Evolutionary conservation across 30 jellyfish, hydroid and myxozoan species (phyloP).

Genomic region (Chrysaora quinquecirrha): DNA sequence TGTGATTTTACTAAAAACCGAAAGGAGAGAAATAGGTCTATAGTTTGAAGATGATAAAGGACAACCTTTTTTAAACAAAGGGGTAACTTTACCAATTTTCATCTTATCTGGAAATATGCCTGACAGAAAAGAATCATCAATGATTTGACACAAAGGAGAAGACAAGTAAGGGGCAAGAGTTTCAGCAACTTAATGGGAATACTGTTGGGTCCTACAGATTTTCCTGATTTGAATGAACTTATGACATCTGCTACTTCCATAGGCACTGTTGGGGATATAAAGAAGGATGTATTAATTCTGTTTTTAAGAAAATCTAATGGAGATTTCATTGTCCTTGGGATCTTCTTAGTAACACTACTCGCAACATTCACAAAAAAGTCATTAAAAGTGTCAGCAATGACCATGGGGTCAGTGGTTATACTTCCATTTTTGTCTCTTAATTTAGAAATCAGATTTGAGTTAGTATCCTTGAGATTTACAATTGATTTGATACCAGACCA

Average conservation of each 20-base stretch:
- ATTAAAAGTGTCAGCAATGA: slow-evolving; percentile 5
- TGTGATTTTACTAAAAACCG: no score
- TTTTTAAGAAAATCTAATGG: not conserved
- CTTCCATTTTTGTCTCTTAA: not conserved
- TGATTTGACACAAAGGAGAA: not conserved
- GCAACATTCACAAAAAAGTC: slow-evolving; percentile 8
- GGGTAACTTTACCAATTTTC: no score
- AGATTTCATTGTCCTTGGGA: no score
- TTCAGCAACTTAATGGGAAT: slow-evolving; percentile 51
- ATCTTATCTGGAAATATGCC: slow-evolving; percentile 45
- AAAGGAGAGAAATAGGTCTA: no score
- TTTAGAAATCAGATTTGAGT: not conserved
- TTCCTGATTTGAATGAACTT: not conserved
- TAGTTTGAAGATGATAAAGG: no score
- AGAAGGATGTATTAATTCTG: not conserved
- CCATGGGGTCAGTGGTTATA: slow-evolving; percentile 17
- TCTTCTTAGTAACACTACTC: not conserved
- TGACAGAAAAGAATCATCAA: slow-evolving; percentile 13
- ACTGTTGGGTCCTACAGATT: slow-evolving; percentile 56
- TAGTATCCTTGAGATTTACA: not conserved
- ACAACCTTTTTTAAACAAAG: no score
- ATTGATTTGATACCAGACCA: slow-evolving; percentile 22
- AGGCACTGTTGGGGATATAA: not conserved
- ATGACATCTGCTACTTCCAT: slow-evolving; percentile 1
- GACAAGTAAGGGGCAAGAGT: slow-evolving; percentile 5